Percentiles rank a stretch among this genome's conserved stretches.
Conservation (phyloP, 2,113 vertebrate species). For the Indicator indicator region DNA sequence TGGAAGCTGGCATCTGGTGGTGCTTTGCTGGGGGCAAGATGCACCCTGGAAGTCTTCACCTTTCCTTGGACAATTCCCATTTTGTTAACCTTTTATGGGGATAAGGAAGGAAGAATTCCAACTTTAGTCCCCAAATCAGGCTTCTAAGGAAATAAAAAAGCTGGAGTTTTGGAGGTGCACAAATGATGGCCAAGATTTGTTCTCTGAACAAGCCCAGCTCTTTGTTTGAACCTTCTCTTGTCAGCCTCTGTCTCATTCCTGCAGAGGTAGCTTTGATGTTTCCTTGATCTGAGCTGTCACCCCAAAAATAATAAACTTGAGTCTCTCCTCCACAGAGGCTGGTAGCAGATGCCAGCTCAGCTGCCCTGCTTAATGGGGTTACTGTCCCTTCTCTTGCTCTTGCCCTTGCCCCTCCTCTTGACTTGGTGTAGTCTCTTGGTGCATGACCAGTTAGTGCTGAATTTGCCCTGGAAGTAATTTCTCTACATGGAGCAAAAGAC, state of each 20-base stretch:
- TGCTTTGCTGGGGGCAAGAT: not conserved
- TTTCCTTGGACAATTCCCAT: fast-evolving
- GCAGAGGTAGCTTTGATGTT: not conserved
- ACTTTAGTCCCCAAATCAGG: not conserved
- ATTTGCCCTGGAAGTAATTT: not conserved
- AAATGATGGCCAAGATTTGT: not conserved
- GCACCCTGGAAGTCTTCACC: fast-evolving
- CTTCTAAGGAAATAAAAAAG: not conserved
- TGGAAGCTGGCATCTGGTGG: fast-evolving
- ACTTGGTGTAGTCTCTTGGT: fast-evolving
- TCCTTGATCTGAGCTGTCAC: not conserved
- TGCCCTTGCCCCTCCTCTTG: not conserved
- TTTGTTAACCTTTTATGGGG: not conserved
- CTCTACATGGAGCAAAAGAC: fast-evolving
- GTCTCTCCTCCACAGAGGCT: not conserved
- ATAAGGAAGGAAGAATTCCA: not conserved
- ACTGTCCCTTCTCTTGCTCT: fast-evolving
- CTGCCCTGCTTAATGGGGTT: fast-evolving
- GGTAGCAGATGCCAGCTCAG: fast-evolving
- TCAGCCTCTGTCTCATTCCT: not conserved
- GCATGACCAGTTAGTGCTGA: fast-evolving
- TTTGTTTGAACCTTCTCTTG: not conserved
- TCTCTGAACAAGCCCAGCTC: not conserved
- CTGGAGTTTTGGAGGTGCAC: not conserved
- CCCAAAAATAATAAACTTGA: not conserved